These are phyloP conservation scores for Cantharis rustica DNA, from an alignment of 2,888 invertebrate species.

Conservation along the genomic window DNA sequence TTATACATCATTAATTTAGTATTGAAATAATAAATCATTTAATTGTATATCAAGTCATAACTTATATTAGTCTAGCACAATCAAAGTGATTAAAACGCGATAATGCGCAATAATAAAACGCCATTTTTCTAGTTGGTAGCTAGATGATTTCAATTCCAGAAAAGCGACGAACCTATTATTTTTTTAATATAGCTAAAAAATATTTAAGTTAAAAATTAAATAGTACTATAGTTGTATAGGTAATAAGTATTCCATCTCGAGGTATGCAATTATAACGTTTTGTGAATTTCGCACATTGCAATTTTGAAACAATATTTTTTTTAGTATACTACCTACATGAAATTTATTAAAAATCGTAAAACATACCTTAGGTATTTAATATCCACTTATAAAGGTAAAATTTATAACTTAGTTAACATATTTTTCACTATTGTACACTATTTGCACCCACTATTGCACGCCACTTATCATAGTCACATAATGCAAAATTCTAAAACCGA, in stretches of 20 bases:
- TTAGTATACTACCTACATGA: not conserved
- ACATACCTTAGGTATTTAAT: not conserved
- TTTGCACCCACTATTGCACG: not conserved
- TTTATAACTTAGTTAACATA: not conserved
- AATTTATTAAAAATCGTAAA: not conserved
- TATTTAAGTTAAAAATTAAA: not conserved
- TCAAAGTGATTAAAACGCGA: not conserved
- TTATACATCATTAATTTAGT: not conserved
- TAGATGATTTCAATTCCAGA: not conserved
- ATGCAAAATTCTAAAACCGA: not conserved
- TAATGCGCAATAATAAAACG: conserved; percentile 1
- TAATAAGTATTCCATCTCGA: not conserved
- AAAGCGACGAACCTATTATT: not conserved
- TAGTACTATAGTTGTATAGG: not conserved
- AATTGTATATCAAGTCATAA: not conserved
- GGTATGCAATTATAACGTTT: not conserved
- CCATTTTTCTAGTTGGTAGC: not conserved
- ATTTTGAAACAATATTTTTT: not conserved
- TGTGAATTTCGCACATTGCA: not conserved
- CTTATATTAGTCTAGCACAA: not conserved
- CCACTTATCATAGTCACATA: not conserved
- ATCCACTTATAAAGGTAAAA: not conserved
- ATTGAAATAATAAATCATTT: not conserved
- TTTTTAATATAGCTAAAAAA: not conserved
- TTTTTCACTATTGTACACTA: not conserved